Percentiles rank a stretch among this genome's conserved stretches.
phyloP scores from a whole-genome alignment of 1,140 invertebrate species.

The Drosophila bocqueti region DNA sequence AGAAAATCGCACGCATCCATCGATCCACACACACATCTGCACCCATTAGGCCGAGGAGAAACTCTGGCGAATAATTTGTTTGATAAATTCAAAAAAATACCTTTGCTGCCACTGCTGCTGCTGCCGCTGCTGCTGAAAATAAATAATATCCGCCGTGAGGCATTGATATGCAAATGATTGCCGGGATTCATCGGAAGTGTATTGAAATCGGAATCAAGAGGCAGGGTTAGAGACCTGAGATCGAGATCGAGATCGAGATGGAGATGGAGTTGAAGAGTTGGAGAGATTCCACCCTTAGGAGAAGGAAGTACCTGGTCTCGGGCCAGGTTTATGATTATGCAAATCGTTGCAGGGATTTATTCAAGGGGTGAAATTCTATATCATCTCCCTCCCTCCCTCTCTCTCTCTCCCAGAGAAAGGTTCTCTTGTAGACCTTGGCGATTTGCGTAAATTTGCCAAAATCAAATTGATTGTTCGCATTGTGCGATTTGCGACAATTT shows the following conservation, averaged over 20 bases:
- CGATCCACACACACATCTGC: conserved; percentile 43
- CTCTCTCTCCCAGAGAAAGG: neutral
- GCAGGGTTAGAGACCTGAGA: conserved; percentile 29
- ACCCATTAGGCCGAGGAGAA: conserved; percentile 27
- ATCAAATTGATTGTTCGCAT: conserved; percentile 57
- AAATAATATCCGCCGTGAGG: conserved; percentile 60
- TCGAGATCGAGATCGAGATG: conserved; percentile 42
- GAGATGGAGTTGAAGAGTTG: conserved; percentile 33
- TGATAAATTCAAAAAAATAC: conserved; percentile 30
- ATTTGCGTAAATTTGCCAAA: conserved; percentile 61
- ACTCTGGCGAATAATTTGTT: conserved; percentile 28
- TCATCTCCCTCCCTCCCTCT: neutral
- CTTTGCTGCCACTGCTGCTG: neutral
- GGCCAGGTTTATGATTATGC: conserved; percentile 57
- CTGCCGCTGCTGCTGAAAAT: conserved; percentile 19
- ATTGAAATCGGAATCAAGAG: conserved; percentile 44
- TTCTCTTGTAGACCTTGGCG: neutral
- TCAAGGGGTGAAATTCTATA: conserved; percentile 29
- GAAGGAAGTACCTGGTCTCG: conserved; percentile 23
- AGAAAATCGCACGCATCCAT: conserved; percentile 42
- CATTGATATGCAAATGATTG: conserved; percentile 63
- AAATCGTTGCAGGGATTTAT: conserved; percentile 27
- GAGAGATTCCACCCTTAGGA: conserved; percentile 43
- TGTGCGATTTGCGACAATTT: conserved; percentile 51
- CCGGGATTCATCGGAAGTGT: conserved; percentile 42